These are phyloP conservation scores for Spinibarbus caldwelli DNA, from an alignment of 2,797 vertebrate species.

Conservation along the genomic window DNA sequence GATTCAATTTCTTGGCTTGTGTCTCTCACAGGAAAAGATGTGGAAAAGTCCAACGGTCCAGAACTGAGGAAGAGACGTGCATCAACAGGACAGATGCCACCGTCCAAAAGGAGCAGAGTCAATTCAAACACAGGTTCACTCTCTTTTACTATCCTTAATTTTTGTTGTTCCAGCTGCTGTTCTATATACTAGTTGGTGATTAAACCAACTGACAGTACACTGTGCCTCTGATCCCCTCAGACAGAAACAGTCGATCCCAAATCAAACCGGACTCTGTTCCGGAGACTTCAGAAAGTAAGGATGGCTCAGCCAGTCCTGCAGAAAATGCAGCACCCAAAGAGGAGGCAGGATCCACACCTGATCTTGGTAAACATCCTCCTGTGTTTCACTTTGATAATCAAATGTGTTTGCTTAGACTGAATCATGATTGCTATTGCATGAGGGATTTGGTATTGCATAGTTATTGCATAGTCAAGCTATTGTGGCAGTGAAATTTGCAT, in stretches of 20 bases:
- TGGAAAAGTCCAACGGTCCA: constrained; percentile 60
- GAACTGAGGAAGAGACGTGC: constrained; percentile 83
- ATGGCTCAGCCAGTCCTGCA: constrained; percentile 40
- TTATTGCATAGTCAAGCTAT: no score
- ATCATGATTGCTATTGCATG: background rate
- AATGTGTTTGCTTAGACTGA: background rate
- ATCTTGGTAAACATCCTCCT: constrained; percentile 49
- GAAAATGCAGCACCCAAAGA: constrained; percentile 24
- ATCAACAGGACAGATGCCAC: constrained; percentile 79
- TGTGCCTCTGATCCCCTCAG: constrained; percentile 55
- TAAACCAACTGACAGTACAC: background rate
- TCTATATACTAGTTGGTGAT: background rate
- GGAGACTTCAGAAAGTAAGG: constrained; percentile 43
- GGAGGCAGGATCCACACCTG: constrained; percentile 53
- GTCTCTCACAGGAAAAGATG: constrained; percentile 48
- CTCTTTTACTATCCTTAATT: background rate
- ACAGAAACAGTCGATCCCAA: constrained; percentile 57
- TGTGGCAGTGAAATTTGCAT: background rate
- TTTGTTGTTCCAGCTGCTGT: background rate
- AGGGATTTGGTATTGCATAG: background rate
- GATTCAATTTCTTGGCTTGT: constrained; percentile 23
- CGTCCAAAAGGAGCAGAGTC: constrained; percentile 81
- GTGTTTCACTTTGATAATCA: background rate
- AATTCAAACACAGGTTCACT: constrained; percentile 80
- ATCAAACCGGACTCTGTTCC: constrained; percentile 59